Base-by-base conservation (phyloP, 2,797 vertebrate genomes). In the Tragelaphus eurycerus region DNA sequence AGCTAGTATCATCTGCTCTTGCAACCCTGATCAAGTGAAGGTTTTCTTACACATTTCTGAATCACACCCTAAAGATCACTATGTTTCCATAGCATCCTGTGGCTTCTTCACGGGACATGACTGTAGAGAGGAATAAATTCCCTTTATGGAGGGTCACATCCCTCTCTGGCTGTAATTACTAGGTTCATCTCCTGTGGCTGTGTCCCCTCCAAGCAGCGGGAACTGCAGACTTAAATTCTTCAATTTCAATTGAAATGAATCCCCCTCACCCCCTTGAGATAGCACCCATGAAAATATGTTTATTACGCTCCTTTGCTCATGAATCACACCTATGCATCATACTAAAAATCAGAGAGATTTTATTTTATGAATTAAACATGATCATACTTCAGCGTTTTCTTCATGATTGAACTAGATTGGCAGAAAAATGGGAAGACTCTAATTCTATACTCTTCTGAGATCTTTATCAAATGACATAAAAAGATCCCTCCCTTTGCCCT, bases 171-270 rank as follows among this genome's bases (percentile, higher is more conserved):
- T 93, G 11, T 54, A 96, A 94, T 89, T 79, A 89, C 92, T 74
- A 78, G 78, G 38, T 29, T 92, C 52, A 95, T 90, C 48, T 74
- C 55, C 67, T 82, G 2, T 90, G 84, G 25, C 91, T 27, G 6
- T 48, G 62, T 86, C 38, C 31, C 25, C 84, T 85, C 23, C 12
- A 81, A 94, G 38, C 34, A 95, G 43, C 38, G 76, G 74, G 25
- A 83, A 10, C 43, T 78, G 11, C n/a, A 71, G 64, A 19, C 92
- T 21, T 97, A 67, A 95, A 29, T 92, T 88, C 10, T 94, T 93
- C 92, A 52, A 46, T 97, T 96, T 95, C 90, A 97, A 97, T 52
- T 50, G 34, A 86, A 98, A 97, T 64, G 79, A 97, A 96, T 96
- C 19, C 2, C 29, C 0, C 4, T 87, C 95, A 82, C 34, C 93